These are phyloP conservation scores for Tichodroma muraria DNA, from an alignment of 2,113 vertebrate genomes.

Conservation along the genomic window DNA sequence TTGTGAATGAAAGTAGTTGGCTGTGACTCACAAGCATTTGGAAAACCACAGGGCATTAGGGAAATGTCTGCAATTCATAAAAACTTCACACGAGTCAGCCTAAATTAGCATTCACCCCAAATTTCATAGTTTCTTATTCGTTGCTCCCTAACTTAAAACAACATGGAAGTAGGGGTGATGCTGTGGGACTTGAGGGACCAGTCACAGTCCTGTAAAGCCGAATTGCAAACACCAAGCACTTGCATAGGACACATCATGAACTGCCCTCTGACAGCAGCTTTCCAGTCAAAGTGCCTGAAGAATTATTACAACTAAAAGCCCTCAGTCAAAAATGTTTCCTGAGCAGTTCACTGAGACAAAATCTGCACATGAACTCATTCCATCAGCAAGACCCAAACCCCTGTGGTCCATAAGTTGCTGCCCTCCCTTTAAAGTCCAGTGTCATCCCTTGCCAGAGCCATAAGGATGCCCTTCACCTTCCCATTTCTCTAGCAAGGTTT, in stretches of 20 bases:
- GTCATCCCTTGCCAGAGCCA: neutral
- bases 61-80: neutral
- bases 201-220: neutral
- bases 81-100: neutral
- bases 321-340: neutral
- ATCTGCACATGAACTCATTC: neutral
- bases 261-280: neutral
- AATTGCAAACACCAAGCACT: neutral
- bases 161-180: accelerated
- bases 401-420: neutral
- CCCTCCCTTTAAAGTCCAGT: neutral
- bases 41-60: neutral
- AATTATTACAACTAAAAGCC: neutral
- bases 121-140: neutral
- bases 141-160: neutral
- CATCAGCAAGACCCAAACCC: neutral
- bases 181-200: neutral
- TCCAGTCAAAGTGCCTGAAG: neutral
- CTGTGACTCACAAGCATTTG: neutral
- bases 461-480: neutral
- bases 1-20: neutral
- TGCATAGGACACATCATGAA: accelerated
- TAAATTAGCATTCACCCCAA: neutral
- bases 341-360: neutral
- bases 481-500: neutral